These are phyloP conservation scores for Hesperophylax magnus DNA, from an alignment of 1,140 invertebrate species.

Conservation along the genomic window DNA sequence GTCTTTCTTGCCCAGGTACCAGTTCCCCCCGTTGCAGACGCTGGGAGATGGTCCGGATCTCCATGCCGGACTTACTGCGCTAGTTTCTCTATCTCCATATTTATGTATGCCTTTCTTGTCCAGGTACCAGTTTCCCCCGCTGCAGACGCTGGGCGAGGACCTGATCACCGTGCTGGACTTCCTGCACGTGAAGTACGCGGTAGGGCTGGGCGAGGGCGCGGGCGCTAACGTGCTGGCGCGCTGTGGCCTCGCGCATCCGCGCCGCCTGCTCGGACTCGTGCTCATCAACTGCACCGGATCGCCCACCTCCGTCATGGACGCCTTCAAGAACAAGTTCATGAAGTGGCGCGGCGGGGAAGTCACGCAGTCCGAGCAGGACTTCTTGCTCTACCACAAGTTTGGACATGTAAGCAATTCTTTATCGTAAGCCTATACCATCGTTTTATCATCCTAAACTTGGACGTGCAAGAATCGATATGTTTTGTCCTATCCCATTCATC, in stretches of 20 bases:
- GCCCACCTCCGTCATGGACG: slow-evolving; percentile 89
- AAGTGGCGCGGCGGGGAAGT: slow-evolving; percentile 81
- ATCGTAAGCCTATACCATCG: no score
- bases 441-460: no score
- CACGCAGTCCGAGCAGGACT: slow-evolving; percentile 85
- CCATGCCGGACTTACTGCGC: slow-evolving; percentile 85
- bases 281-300: slow-evolving; percentile 92
- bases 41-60: slow-evolving; percentile 88
- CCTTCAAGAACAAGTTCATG: slow-evolving; percentile 88
- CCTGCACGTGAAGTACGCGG: slow-evolving; percentile 83
- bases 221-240: slow-evolving; percentile 90
- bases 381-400: slow-evolving; percentile 91
- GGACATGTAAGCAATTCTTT: slow-evolving; percentile 82
- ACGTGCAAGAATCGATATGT: no score
- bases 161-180: slow-evolving; percentile 87
- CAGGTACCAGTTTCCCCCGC: slow-evolving; percentile 85
- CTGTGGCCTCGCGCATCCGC: slow-evolving; percentile 85
- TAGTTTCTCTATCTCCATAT: slow-evolving; percentile 59
- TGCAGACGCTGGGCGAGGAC: slow-evolving; percentile 89
- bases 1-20: slow-evolving; percentile 72
- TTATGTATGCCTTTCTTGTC: slow-evolving; percentile 38
- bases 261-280: slow-evolving; percentile 81
- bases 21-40: slow-evolving; percentile 86
- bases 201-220: slow-evolving; percentile 90
- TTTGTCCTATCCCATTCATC: no score